These are phyloP conservation scores for Hirtodrosophila duncani DNA, from an alignment of 2,888 invertebrate species.

Conservation along the genomic window DNA sequence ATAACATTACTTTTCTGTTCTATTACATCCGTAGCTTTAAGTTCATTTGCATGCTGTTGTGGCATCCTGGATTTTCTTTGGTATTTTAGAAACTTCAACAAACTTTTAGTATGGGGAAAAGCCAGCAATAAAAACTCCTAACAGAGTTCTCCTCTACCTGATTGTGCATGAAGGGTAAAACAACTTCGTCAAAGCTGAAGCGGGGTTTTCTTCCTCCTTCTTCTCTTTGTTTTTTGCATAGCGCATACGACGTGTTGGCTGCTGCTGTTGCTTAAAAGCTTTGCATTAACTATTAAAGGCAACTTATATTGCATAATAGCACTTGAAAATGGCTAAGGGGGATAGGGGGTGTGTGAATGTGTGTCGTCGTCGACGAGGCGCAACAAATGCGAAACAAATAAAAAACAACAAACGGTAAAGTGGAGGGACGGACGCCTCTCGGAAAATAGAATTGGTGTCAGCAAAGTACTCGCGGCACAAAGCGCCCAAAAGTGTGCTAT, in stretches of 20 bases:
- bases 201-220: conserved; percentile 12
- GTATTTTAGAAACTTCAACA: too few relatives aligned
- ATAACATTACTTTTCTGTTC: too few relatives aligned
- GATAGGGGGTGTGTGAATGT: background rate
- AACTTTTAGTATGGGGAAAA: background rate
- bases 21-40: too few relatives aligned
- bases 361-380: background rate
- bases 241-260: conserved; percentile 43
- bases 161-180: too few relatives aligned
- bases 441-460: conserved; percentile 56
- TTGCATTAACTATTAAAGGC: conserved; percentile 70
- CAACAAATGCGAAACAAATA: conserved; percentile 33
- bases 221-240: conserved; percentile 26
- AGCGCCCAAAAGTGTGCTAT: conserved; percentile 19
- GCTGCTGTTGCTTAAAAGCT: conserved; percentile 64
- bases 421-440: conserved; percentile 23
- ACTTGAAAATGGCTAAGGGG: conserved; percentile 21
- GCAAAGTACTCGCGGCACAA: conserved; percentile 34
- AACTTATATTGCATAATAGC: conserved; percentile 66
- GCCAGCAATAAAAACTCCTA: background rate
- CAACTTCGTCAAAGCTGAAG: too few relatives aligned
- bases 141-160: background rate
- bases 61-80: too few relatives aligned
- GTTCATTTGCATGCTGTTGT: too few relatives aligned
- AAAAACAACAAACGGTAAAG: conserved; percentile 39